Evolutionary conservation across 2,113 vertebrate genomes (phyloP), one percentile per base, ranked within the genome.

Genomic region (Aplodontia rufa): DNA sequence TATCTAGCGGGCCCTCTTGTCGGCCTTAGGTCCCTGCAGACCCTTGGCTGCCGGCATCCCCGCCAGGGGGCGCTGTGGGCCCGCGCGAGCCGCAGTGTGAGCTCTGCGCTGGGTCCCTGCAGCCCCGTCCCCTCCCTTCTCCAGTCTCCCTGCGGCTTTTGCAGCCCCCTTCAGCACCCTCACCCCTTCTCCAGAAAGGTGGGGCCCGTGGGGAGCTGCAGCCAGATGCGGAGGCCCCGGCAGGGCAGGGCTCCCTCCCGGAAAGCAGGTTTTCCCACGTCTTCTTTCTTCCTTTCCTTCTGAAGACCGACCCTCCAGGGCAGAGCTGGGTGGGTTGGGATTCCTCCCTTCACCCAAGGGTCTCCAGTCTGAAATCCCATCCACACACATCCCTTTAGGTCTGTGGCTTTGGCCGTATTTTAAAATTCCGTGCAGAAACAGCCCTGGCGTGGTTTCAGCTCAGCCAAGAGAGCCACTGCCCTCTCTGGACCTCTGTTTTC

Each of bases 31-130:
- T n/a, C 40, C 1, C 32, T 40, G 13, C 55, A 81, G 79, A 24
- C 80, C 28, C 3, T 1, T 58, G 28, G 11, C 35, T 20, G 22
- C 35, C 2, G 8, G 75, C 0, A 60, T 0, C 2, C 86, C 97
- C 97, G 89, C 88, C 86, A 97, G 97, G 96, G 89, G 89, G 89
- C 95, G 47, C 94, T 97, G 91, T 97, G 91, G 89, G 17, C 78
- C 62, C 68, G 37, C 0, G 4, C 1, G 74, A 72, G 53, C 42
- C 1, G 0, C 19, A 0, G 1, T 0, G 7, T 2, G 2, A 0
- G 16, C 20, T 82, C 40, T 0, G 58, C 40, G 30, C 7, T 0
- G 20, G 49, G 40, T 37, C 45, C 13, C 71, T 3, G 72, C 28
- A 22, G n/a, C 69, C 53, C n/a, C 14, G 0, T 35, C 35, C 24